Base-by-base conservation (phyloP, 2,113 vertebrate genomes). In the Miniopterus natalensis region DNA sequence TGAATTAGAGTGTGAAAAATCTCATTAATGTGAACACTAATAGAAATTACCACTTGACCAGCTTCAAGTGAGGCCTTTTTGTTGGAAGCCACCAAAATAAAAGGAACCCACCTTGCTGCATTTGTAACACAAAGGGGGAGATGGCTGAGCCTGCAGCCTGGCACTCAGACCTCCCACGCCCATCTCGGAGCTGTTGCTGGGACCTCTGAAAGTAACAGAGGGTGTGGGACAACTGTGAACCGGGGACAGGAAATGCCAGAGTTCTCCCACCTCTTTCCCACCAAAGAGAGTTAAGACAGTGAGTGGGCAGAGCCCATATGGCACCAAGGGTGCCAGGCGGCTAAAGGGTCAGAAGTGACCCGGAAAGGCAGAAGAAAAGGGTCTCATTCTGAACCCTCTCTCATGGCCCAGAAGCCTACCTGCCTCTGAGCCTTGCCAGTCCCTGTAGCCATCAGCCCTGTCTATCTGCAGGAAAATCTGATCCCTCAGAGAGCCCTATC, bases 251-350 rank as follows among this genome's bases (percentile, higher is more conserved):
- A 98, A 98, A 98, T 98, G 94, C 97, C 97, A 97, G 78, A 78
- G 65, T 80, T 97, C 96, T 97, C 97, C 97, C 97, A 97, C 97
- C 86, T 96, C 97, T 97, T 97, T 97, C 97, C 96, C 97, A 98
- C 86, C 31, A 4, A 80, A 81, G 83, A 88, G 92, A 97, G 81
- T 93, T 92, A 95, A 95, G 95, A 71, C 81, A 74, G 80, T 45
- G 83, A 92, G 97, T 97, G 79, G 96, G 97, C 88, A 78, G 95
- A 74, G 55, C 74, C 84, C 88, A 84, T 36, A 27, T 18, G 55
- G 68, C 81, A 91, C 15, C 25, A 15, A 49, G 51, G 68, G 59
- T 93, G 74, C 83, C 13, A 0, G 84, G 75, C 8, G 0, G 29
- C 88, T 70, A 20, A n/a, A 51, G 84, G 42, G 10, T 79, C 42